Conservation (phyloP, 2,888 invertebrate genomes). For the Sceliomorpha sp. region DNA sequence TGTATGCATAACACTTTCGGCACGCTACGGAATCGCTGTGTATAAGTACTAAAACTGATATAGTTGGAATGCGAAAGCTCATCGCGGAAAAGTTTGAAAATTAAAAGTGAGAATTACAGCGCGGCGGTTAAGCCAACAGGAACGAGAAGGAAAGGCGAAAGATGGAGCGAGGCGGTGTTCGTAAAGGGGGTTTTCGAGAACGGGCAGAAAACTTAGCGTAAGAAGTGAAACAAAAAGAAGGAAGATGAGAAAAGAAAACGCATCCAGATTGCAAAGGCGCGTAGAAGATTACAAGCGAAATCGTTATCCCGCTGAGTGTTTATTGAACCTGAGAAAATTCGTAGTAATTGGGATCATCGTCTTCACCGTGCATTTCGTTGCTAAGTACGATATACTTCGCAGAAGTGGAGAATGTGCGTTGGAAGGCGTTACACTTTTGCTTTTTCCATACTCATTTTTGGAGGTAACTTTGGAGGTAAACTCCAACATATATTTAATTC, state of each 20-base stretch:
- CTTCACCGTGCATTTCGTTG: conserved; percentile 16
- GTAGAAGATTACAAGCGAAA: conserved; percentile 55
- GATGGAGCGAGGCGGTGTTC: conserved; percentile 4
- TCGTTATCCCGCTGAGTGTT: conserved; percentile 64
- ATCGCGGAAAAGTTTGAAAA: conserved; percentile 58
- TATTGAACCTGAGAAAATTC: conserved; percentile 59
- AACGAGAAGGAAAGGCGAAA: background rate
- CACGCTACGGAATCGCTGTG: background rate
- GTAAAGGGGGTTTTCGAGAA: conserved; percentile 21
- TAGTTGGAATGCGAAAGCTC: conserved; percentile 17
- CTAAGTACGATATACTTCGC: background rate
- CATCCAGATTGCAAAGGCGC: conserved; percentile 49
- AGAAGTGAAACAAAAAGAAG: conserved; percentile 15
- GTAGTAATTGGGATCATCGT: conserved; percentile 52
- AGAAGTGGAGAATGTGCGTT: no score
- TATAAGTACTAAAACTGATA: conserved; percentile 17
- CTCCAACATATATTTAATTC: no score
- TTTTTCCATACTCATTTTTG: no score
- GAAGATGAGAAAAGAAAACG: conserved; percentile 38
- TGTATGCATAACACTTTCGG: conserved; percentile 11
- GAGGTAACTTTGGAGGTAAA: no score
- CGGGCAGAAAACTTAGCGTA: conserved; percentile 10
- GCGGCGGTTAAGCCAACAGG: conserved; percentile 29
- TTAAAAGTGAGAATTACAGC: conserved; percentile 57
- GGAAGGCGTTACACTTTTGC: no score